A percentile compares a stretch with the other conserved stretches of the same genome.
Evolutionary conservation across 1,140 invertebrate genomes (phyloP).

Genomic region (Parasteatoda tepidariorum): DNA sequence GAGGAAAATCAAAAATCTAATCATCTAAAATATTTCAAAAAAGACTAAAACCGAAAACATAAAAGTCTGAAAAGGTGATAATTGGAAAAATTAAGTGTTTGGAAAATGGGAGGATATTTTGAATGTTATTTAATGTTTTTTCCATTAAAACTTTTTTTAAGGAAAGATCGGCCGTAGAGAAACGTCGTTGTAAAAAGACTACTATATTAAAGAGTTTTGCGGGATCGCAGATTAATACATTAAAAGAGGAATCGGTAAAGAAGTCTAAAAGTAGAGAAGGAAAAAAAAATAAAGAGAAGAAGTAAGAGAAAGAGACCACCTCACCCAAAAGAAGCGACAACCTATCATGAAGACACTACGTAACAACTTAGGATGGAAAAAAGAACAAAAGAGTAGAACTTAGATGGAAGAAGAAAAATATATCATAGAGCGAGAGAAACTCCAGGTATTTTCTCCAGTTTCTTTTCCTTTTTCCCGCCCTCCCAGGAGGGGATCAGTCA

Average conservation of each 20-base stretch:
- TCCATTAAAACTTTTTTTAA: too few relatives aligned
- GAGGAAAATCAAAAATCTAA: too few relatives aligned
- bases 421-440: slow-evolving; percentile 23
- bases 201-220: too few relatives aligned
- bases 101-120: too few relatives aligned
- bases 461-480: slow-evolving; percentile 5
- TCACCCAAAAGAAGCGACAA: slow-evolving; percentile 17
- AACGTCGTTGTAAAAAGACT: too few relatives aligned
- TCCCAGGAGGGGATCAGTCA: slow-evolving; percentile 50
- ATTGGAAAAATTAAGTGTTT: too few relatives aligned
- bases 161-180: too few relatives aligned
- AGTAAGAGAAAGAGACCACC: neutral
- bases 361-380: neutral
- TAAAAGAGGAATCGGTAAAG: neutral
- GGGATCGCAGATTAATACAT: too few relatives aligned
- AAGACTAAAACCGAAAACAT: too few relatives aligned
- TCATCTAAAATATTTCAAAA: too few relatives aligned
- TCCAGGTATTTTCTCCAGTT: slow-evolving; percentile 38
- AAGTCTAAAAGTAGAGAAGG: neutral
- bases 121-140: too few relatives aligned
- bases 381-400: slow-evolving; percentile 24
- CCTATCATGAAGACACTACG: slow-evolving; percentile 40
- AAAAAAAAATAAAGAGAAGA: neutral
- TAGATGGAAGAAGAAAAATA: slow-evolving; percentile 8
- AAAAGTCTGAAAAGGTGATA: too few relatives aligned